Conservation (phyloP, 2,888 invertebrate species). For the Hymenopus coronatus region DNA sequence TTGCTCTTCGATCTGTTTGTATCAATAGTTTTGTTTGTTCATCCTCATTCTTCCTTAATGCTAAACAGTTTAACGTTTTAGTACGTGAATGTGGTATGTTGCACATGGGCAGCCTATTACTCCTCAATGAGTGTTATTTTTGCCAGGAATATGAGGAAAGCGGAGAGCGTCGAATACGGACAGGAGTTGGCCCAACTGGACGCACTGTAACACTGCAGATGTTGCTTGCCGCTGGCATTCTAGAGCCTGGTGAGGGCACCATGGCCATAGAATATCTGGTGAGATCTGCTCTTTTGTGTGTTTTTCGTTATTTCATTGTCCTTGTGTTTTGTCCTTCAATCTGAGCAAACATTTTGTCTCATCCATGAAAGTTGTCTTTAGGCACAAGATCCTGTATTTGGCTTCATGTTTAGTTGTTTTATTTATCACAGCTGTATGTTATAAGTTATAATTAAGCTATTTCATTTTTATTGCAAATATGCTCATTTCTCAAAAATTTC, state of each 20-base stretch:
- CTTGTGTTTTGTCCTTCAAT: conserved; percentile 23
- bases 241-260: conserved; percentile 77
- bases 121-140: not conserved
- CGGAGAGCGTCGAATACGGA: conserved; percentile 47
- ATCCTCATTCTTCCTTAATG: not conserved
- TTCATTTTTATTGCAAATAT: not conserved
- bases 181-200: conserved; percentile 46
- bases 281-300: conserved; percentile 38
- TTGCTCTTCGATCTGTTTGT: not conserved
- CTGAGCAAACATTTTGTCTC: not conserved
- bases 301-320: conserved; percentile 16
- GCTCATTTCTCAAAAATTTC: not conserved
- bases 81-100: not conserved
- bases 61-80: not conserved
- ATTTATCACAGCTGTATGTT: not conserved
- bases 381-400: not conserved
- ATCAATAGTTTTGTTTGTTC: not conserved
- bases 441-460: not conserved
- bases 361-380: not conserved
- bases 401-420: not conserved
- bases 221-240: conserved; percentile 78
- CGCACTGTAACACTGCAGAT: conserved; percentile 80
- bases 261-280: conserved; percentile 91
- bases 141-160: conserved; percentile 50
- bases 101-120: not conserved